Conservation (phyloP, 2,113 vertebrate species). For the Spea bombifrons region DNA sequence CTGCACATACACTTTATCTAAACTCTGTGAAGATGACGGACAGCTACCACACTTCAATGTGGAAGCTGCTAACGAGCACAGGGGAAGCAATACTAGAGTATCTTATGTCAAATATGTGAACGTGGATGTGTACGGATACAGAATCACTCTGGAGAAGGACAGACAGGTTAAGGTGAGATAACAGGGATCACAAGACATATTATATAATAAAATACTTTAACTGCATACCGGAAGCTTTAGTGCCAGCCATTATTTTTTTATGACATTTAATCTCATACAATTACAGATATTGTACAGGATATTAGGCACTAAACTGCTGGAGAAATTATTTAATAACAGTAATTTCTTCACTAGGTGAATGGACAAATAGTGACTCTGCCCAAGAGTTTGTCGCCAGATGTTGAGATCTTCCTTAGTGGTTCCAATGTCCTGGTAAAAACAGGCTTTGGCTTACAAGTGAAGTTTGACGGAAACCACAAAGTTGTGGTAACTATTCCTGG, state of each 20-base stretch:
- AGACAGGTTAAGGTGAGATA: slow-evolving; percentile 54
- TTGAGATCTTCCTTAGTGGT: slow-evolving; percentile 51
- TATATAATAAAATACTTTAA: no score
- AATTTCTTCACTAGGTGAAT: slow-evolving; percentile 18
- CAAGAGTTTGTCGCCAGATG: background rate
- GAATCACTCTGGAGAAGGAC: slow-evolving; percentile 54
- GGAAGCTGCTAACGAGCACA: slow-evolving; percentile 54
- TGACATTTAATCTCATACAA: no score
- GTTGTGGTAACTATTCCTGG: slow-evolving; percentile 55
- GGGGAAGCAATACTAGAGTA: slow-evolving; percentile 15
- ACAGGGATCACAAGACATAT: background rate
- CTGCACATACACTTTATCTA: slow-evolving; percentile 52
- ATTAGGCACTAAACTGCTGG: no score
- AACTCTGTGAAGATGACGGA: slow-evolving; percentile 38
- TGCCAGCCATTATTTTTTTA: no score
- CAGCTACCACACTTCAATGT: slow-evolving; percentile 53
- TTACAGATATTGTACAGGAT: no score
- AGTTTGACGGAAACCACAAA: slow-evolving; percentile 58
- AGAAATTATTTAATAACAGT: no score
- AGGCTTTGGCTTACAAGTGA: slow-evolving; percentile 59
- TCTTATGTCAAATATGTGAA: slow-evolving; percentile 52
- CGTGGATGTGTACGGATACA: slow-evolving; percentile 45
- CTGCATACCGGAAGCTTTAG: no score
- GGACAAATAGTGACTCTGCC: slow-evolving; percentile 37
- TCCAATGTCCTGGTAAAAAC: slow-evolving; percentile 54